Conservation (phyloP, 1,140 invertebrate species). For the Saxidomus purpurata region DNA sequence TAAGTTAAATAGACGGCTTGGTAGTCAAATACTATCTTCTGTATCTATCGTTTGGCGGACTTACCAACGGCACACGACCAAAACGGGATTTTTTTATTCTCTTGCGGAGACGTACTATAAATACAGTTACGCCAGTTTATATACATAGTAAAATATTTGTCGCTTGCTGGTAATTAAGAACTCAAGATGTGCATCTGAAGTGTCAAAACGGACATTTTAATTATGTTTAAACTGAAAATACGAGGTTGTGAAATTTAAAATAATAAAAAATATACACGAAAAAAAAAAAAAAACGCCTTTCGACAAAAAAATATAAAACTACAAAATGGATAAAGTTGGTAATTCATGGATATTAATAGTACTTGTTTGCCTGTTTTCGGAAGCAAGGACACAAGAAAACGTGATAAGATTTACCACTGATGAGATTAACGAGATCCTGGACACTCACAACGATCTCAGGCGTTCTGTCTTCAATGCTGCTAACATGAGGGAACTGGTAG, state of each 20-base stretch:
- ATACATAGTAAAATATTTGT: neutral
- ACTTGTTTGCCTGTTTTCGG: neutral
- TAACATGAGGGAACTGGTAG: constrained; percentile 64
- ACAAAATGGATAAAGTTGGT: neutral
- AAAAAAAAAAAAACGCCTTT: no score
- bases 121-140: constrained; percentile 18
- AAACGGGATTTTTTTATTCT: constrained; percentile 1
- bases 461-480: constrained; percentile 62
- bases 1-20: constrained; percentile 37
- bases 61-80: constrained; percentile 46
- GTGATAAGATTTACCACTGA: constrained; percentile 37
- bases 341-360: constrained; percentile 3
- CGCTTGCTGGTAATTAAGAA: neutral
- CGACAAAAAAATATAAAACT: no score
- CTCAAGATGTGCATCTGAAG: neutral
- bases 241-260: neutral
- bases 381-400: neutral
- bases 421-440: constrained; percentile 41
- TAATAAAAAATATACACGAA: no score
- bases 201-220: neutral
- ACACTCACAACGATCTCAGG: constrained; percentile 52
- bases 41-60: neutral
- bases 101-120: constrained; percentile 3
- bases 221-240: neutral
- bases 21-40: constrained; percentile 27